These are phyloP conservation scores for Rhabdomys dilectus DNA, from an alignment of 2,113 vertebrate genomes.

Conservation along the genomic window DNA sequence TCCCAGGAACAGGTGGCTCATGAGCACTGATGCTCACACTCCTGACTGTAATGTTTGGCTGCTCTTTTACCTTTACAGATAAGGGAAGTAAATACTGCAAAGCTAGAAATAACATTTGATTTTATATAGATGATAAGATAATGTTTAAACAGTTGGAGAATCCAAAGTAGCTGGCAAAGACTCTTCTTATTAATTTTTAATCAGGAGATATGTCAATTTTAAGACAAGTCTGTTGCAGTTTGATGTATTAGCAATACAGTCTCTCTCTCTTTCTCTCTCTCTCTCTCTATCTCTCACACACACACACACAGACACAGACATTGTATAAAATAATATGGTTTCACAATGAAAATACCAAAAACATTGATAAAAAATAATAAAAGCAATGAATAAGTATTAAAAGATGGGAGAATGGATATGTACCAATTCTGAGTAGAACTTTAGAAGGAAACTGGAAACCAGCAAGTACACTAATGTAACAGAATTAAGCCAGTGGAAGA, in stretches of 20 bases:
- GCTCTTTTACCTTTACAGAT: not conserved
- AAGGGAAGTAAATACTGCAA: not conserved
- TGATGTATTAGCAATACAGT: conserved; percentile 14
- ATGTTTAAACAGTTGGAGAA: conserved; percentile 8
- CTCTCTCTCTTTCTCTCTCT: not conserved
- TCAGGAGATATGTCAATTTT: not conserved
- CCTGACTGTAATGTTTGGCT: not conserved
- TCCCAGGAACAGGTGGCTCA: not conserved
- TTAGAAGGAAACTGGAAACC: not conserved
- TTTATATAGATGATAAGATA: conserved; percentile 14
- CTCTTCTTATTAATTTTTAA: conserved; percentile 37
- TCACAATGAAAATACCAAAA: conserved; percentile 43
- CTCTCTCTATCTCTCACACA: not conserved
- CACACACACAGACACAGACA: not conserved
- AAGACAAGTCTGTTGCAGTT: conserved; percentile 1
- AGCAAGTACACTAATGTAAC: not conserved
- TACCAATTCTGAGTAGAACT: not conserved
- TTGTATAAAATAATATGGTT: not conserved
- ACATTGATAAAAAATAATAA: not conserved
- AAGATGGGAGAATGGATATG: not conserved
- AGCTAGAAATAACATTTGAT: conserved; percentile 20
- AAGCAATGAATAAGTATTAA: conserved; percentile 22
- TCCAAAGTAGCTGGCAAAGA: conserved; percentile 31
- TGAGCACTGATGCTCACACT: not conserved
- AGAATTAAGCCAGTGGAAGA: not conserved